Base-by-base conservation (phyloP, 2,888 invertebrate genomes). In the Lasioglossum oenotherae region DNA sequence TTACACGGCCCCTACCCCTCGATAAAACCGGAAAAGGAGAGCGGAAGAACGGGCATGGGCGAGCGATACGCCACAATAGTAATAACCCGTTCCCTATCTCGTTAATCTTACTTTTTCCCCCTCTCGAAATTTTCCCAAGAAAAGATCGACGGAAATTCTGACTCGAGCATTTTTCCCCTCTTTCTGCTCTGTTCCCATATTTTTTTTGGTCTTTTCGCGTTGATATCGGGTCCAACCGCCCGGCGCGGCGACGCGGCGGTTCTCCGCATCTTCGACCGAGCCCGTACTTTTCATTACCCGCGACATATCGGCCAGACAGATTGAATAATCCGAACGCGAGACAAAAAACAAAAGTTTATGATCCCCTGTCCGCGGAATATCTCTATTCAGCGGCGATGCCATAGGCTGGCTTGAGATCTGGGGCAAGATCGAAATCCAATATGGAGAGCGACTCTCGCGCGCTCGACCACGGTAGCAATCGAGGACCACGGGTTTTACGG, bases 401-500 rank as follows among this genome's bases (percentile, higher is more conserved):
- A 79, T 60, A 80, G 79, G 81, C 77, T 31, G 35, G 76, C 41
- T 38, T 74, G 72, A 80, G 85, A 87, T 84, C 84, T 80, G 67
- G 84, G 69, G 57, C 78, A 87, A 87, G 83, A 85, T 90, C 84
- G 85, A 89, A 90, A 87, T 84, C 87, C 85, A 86, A 88, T 90
- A 87, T 49, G 78, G 46, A 78, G 69, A 81, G 75, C 71, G 35
- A 72, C 78, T 77, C 74, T 49, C 73, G 60, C 46, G 72, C 76
- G 79, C 74, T 49, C 73, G 67, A 57, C 19, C 71, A 38, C 57
- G 16, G 64, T 12, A n/a, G 71, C 81, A 78, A 83, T 87, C 79
- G 81, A 67, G 82, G 57, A 57, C 67, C 71, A 84, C 74, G 79
- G 81, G 89, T 92, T 91, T 93, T 93, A 91, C 89, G 87, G 73